A percentile compares a stretch with the other conserved stretches of the same genome.
These are phyloP conservation scores for Phaonia tiefii DNA, from an alignment of 2,888 invertebrate genomes.

Conservation along the genomic window DNA sequence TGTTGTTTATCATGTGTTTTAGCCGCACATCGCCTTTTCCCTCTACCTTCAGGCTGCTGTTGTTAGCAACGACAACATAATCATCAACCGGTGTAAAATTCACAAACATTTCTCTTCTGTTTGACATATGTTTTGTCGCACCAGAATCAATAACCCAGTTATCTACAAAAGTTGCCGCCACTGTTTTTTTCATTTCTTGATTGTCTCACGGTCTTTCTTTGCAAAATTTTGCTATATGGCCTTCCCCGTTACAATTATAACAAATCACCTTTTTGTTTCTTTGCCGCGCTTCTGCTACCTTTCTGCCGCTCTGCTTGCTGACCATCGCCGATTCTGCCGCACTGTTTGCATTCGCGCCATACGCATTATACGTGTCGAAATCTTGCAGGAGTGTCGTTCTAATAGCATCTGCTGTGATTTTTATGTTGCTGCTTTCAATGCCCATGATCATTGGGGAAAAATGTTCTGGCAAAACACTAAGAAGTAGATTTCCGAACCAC, in stretches of 20 bases:
- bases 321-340: conserved; percentile 26
- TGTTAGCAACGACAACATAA: conserved; percentile 37
- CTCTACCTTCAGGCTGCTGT: conserved; percentile 25
- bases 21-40: conserved; percentile 37
- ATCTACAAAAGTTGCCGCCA: background rate
- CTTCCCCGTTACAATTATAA: conserved; percentile 34
- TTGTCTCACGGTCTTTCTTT: background rate
- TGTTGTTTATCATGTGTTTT: background rate
- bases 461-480: conserved; percentile 42
- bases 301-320: conserved; percentile 6
- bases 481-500: conserved; percentile 39
- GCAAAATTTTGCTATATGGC: conserved; percentile 14
- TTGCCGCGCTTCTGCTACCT: background rate
- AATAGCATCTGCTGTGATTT: conserved; percentile 28
- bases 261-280: conserved; percentile 31
- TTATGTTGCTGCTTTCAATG: conserved; percentile 44
- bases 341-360: no score
- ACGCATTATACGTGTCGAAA: conserved; percentile 41
- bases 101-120: background rate
- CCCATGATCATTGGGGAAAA: conserved; percentile 54
- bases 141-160: conserved; percentile 28
- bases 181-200: background rate
- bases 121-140: conserved; percentile 33
- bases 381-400: conserved; percentile 35
- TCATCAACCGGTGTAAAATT: background rate